Evolutionary conservation across 2,797 vertebrate genomes (phyloP), one percentile per base, ranked within the genome.

Genomic region (Gadopsis marmoratus): DNA sequence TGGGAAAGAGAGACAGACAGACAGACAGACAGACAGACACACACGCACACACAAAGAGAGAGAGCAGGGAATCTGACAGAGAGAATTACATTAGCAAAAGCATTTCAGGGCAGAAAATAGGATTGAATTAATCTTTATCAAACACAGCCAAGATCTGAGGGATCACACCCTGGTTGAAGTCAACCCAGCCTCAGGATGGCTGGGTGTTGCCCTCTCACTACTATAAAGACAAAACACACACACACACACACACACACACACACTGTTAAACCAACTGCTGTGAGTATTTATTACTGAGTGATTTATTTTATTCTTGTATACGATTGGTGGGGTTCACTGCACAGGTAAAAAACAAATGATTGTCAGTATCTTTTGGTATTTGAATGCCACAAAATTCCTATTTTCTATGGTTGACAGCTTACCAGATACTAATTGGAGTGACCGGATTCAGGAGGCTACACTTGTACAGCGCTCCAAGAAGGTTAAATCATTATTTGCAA

Each of bases 71-170:
- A 76, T 86, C 82, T 77, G 86, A 88, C 83, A 79, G 82, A 91
- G 86, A 90, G 91, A 91, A 88, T 91, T 92, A 94, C 90, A 94
- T 93, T 93, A 94, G 91, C 85, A 93, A 93, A 95, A 94, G 95
- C 94, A 96, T 96, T 95, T 95, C 91, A 93, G 86, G 90, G 92
- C 88, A 95, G 95, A 94, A 96, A 96, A 96, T 90, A 92, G 95
- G 94, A 95, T 92, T 96, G 93, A 83, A 92, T 95, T 95, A 96
- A 96, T 96, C 95, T 96, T 94, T 92, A 95, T 95, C 95, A 95
- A 95, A 95, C 82, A 78, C 79, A 83, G 92, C 89, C 90, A 85
- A 91, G 87, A 91, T 90, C 89, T 77, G 86, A 81, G 85, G 87
- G 89, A 90, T 92, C 84, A 78, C 87, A 86, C 82, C 83, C 89